Evolutionary conservation across 2,888 invertebrate genomes (phyloP).

Genomic region (Halocaridina rubra): DNA sequence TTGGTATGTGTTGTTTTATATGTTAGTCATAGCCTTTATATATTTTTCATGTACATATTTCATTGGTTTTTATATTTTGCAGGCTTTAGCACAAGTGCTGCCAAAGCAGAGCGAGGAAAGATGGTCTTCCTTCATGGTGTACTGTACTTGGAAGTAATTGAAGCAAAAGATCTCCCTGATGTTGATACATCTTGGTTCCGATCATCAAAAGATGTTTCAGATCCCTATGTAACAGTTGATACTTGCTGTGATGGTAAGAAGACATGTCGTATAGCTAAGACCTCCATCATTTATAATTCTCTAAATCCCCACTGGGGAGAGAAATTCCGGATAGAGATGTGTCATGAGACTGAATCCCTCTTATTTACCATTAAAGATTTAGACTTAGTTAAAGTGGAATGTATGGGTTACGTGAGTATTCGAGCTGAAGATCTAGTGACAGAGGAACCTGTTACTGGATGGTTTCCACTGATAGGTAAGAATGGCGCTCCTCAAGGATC

Average conservation of each 20-base stretch:
- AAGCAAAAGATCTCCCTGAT: slow-evolving; percentile 62
- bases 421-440: slow-evolving; percentile 48
- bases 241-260: slow-evolving; percentile 54
- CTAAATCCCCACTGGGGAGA: slow-evolving; percentile 64
- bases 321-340: slow-evolving; percentile 62
- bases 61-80: too few relatives aligned
- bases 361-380: slow-evolving; percentile 60
- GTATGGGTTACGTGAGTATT: slow-evolving; percentile 60
- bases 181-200: slow-evolving; percentile 63
- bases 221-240: slow-evolving; percentile 63
- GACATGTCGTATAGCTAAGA: slow-evolving; percentile 62
- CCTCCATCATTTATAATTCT: slow-evolving; percentile 63
- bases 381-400: slow-evolving; percentile 58
- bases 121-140: slow-evolving; percentile 64
- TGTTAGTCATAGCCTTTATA: too few relatives aligned
- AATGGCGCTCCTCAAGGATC: slow-evolving; percentile 45
- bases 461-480: slow-evolving; percentile 58
- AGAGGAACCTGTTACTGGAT: slow-evolving; percentile 57
- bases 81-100: slow-evolving; percentile 54
- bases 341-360: slow-evolving; percentile 56
- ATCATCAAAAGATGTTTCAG: slow-evolving; percentile 62
- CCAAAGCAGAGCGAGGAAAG: slow-evolving; percentile 48
- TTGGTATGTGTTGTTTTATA: too few relatives aligned
- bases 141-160: slow-evolving; percentile 61
- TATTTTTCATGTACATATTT: too few relatives aligned